Evolutionary conservation across 2,888 invertebrate species (phyloP).

Genomic region (Lepidochitona cinerea): DNA sequence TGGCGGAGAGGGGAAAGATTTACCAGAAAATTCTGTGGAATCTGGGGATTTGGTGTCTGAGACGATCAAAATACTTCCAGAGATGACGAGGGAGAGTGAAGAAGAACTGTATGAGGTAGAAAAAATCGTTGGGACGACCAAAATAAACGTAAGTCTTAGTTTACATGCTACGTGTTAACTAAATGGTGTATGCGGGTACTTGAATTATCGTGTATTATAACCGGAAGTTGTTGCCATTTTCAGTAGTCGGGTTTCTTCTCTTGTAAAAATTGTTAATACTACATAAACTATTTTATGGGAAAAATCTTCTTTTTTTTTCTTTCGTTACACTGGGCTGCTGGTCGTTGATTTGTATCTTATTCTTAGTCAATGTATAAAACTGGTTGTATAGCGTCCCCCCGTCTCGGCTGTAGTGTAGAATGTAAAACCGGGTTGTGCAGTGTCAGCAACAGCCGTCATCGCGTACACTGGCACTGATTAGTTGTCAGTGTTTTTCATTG

Average conservation of each 20-base stretch:
- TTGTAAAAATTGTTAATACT: too few relatives aligned
- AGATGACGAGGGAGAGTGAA: constrained; percentile 20
- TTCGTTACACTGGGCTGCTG: too few relatives aligned
- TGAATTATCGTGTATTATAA: too few relatives aligned
- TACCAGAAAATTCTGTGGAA: constrained; percentile 5
- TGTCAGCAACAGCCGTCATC: neutral
- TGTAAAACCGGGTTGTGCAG: too few relatives aligned
- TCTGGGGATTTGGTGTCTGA: constrained; percentile 9
- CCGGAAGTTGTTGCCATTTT: too few relatives aligned
- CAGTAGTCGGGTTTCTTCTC: too few relatives aligned
- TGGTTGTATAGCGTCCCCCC: too few relatives aligned
- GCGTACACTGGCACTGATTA: neutral
- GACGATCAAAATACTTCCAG: constrained; percentile 12
- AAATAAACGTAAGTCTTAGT: constrained; percentile 44
- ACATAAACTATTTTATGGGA: too few relatives aligned
- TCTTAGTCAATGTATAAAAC: too few relatives aligned
- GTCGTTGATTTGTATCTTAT: too few relatives aligned
- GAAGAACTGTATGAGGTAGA: constrained; percentile 54
- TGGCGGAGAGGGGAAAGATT: constrained; percentile 18
- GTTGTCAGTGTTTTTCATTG: neutral
- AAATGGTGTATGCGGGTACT: neutral
- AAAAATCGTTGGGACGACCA: constrained; percentile 46
- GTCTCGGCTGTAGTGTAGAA: too few relatives aligned
- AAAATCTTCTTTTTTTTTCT: too few relatives aligned
- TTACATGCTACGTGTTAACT: neutral